Conservation (phyloP, 1,140 invertebrate species). For the Cheumatopsyche charites region DNA sequence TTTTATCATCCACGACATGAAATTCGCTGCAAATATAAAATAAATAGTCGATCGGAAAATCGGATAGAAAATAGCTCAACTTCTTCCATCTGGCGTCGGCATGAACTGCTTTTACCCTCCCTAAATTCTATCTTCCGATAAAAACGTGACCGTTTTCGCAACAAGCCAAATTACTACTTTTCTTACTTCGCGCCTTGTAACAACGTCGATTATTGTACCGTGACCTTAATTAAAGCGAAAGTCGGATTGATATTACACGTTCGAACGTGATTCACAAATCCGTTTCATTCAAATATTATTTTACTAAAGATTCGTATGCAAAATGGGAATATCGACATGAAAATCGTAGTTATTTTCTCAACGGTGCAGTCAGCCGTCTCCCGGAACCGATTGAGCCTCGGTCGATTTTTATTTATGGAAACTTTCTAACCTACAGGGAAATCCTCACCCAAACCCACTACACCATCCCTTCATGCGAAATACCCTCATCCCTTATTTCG, state of each 20-base stretch:
- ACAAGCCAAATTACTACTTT: not conserved
- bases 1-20: too few species aligned
- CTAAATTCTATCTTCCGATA: not conserved
- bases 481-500: not conserved
- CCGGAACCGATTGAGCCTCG: conserved; percentile 8
- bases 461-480: not conserved
- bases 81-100: not conserved
- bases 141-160: conserved; percentile 4
- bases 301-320: too few species aligned
- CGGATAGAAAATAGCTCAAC: conserved; percentile 16
- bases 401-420: conserved; percentile 33
- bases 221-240: too few species aligned
- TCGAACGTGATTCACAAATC: too few species aligned
- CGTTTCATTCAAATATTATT: too few species aligned
- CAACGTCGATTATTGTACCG: too few species aligned
- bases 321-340: too few species aligned
- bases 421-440: not conserved
- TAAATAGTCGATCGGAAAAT: not conserved
- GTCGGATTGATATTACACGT: too few species aligned
- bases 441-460: too few species aligned
- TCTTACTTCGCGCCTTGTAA: too few species aligned
- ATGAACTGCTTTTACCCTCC: not conserved
- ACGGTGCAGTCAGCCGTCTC: not conserved
- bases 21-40: too few species aligned
- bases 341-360: not conserved